A percentile compares a stretch with the other conserved stretches of the same genome.
These are phyloP conservation scores for Aurelia aurita DNA, from an alignment of 30 jellyfish, hydroid and myxozoan genomes.

Conservation along the genomic window DNA sequence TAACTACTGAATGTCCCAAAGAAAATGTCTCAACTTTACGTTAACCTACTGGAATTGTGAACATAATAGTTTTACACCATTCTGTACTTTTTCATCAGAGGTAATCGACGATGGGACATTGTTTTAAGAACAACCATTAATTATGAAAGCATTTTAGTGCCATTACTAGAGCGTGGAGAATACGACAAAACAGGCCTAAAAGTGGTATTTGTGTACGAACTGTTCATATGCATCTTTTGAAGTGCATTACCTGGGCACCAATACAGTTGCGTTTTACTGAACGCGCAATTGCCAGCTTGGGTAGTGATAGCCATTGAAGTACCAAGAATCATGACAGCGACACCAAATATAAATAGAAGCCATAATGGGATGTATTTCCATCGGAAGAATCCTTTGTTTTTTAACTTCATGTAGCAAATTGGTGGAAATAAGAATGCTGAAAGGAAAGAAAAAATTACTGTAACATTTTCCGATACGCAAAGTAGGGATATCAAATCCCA, in stretches of 20 bases:
- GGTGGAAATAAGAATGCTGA: conserved; percentile 80
- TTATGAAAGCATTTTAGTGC: no score
- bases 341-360: conserved; percentile 61
- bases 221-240: neutral
- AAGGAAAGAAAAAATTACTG: neutral
- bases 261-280: conserved; percentile 60
- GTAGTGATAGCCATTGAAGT: conserved; percentile 70
- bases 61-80: no score
- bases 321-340: conserved; percentile 73
- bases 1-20: no score
- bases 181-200: neutral
- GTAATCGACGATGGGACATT: no score
- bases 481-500: no score
- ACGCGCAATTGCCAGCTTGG: conserved; percentile 70
- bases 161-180: neutral
- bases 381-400: conserved; percentile 58
- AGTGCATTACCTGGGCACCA: conserved; percentile 62
- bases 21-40: no score
- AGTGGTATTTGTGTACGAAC: conserved; percentile 2
- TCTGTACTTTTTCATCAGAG: no score
- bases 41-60: no score
- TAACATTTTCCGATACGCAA: no score
- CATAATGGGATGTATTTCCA: conserved; percentile 46
- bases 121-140: no score
- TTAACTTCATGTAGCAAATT: conserved; percentile 76